phyloP scores from a whole-genome alignment of 2,113 vertebrate species.

The Isurus oxyrinchus region DNA sequence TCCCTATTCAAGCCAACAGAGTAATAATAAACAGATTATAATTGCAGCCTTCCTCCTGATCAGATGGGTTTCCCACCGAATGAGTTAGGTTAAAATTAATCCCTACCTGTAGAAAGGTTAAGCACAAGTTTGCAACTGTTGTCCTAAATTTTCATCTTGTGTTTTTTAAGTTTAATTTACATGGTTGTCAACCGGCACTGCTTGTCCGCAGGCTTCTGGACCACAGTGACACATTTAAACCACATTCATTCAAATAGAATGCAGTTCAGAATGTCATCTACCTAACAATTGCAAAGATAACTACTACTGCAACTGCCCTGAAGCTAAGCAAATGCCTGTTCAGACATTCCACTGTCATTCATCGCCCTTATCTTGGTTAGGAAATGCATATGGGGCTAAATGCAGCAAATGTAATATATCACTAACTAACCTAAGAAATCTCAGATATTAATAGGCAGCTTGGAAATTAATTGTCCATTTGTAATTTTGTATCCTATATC shows the following conservation, averaged over 20 bases:
- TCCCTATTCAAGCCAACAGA: background rate
- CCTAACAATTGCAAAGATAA: slow-evolving; percentile 34
- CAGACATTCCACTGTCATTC: slow-evolving; percentile 38
- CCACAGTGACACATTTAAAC: slow-evolving; percentile 39
- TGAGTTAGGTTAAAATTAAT: background rate
- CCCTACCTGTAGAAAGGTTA: background rate
- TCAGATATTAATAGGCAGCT: background rate
- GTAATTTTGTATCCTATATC: background rate
- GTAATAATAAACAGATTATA: background rate
- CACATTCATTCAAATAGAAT: slow-evolving; percentile 37
- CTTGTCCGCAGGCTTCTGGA: slow-evolving; percentile 40
- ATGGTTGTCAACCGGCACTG: slow-evolving; percentile 36
- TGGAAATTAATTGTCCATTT: background rate
- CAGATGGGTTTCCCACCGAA: background rate
- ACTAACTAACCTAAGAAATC: background rate
- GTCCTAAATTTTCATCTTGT: background rate
- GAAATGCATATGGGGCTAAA: background rate
- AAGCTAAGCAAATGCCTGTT: slow-evolving; percentile 23
- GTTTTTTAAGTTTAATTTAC: background rate
- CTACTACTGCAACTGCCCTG: background rate
- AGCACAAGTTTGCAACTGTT: background rate
- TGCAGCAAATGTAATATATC: background rate
- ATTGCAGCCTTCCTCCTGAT: background rate
- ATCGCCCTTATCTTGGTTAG: slow-evolving; percentile 39
- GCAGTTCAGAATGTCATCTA: slow-evolving; percentile 38